Evolutionary conservation across 2,888 invertebrate genomes (phyloP).

Genomic region (Cynaeus angustus): DNA sequence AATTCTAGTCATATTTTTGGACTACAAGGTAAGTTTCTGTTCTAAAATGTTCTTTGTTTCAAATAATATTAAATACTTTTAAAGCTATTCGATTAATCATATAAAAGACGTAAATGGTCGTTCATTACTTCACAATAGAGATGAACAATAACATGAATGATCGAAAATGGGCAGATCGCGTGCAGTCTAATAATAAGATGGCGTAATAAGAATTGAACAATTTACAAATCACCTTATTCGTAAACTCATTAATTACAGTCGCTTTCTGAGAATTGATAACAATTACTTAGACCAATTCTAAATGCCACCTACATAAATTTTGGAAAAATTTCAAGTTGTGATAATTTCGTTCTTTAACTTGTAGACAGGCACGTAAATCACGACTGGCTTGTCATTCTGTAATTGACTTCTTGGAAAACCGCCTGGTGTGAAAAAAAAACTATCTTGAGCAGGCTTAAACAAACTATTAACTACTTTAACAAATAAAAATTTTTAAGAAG

Average conservation of each 20-base stretch:
- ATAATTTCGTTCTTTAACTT: neutral
- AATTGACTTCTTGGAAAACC: slow-evolving; percentile 63
- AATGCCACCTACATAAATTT: neutral
- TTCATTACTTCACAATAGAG: slow-evolving; percentile 56
- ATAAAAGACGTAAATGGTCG: slow-evolving; percentile 62
- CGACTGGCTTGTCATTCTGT: slow-evolving; percentile 43
- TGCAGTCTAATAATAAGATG: slow-evolving; percentile 54
- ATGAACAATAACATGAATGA: slow-evolving; percentile 56
- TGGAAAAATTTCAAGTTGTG: neutral
- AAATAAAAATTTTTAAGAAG: slow-evolving; percentile 58
- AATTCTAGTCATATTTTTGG: slow-evolving; percentile 72
- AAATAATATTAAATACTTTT: slow-evolving; percentile 39
- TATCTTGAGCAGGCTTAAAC: slow-evolving; percentile 61
- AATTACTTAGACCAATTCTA: slow-evolving; percentile 16
- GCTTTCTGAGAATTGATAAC: slow-evolving; percentile 1
- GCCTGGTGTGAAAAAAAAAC: slow-evolving; percentile 65
- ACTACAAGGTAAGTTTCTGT: slow-evolving; percentile 78
- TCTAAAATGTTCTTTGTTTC: slow-evolving; percentile 1
- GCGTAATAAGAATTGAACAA: slow-evolving; percentile 49
- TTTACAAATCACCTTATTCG: slow-evolving; percentile 43
- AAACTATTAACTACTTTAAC: slow-evolving; percentile 64
- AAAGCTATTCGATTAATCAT: slow-evolving; percentile 61
- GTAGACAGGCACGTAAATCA: slow-evolving; percentile 48
- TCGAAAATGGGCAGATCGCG: slow-evolving; percentile 60
- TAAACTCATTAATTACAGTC: slow-evolving; percentile 38